phyloP scores from a whole-genome alignment of 2,113 vertebrate species.

The Arenaria interpres region DNA sequence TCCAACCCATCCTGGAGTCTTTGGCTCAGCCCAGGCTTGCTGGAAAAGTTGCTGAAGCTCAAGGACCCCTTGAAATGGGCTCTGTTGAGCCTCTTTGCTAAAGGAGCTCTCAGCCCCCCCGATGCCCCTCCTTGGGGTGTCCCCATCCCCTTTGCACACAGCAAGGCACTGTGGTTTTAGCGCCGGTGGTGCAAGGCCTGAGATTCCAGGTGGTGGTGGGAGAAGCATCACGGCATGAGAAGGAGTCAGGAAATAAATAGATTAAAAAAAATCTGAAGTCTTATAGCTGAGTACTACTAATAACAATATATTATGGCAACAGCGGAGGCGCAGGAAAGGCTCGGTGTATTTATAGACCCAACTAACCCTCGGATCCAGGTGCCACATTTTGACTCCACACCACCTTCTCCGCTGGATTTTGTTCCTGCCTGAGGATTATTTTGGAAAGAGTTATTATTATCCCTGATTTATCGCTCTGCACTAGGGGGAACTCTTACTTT shows the following conservation, averaged over 20 bases:
- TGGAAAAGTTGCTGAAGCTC: neutral
- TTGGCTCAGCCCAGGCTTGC: neutral
- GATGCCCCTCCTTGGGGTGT: neutral
- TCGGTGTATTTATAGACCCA: slow-evolving; percentile 19
- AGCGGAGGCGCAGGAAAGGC: neutral
- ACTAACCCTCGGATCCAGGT: slow-evolving; percentile 56
- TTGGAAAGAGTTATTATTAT: slow-evolving; percentile 79
- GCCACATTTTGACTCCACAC: slow-evolving; percentile 59
- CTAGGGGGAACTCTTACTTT: slow-evolving; percentile 73
- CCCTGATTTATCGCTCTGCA: slow-evolving; percentile 73
- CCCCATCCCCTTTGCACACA: neutral
- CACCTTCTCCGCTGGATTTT: slow-evolving; percentile 73
- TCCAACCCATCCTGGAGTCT: too few relatives aligned
- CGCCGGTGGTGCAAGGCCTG: neutral
- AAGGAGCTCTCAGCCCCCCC: neutral
- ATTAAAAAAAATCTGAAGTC: neutral
- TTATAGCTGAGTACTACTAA: neutral
- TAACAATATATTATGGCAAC: slow-evolving; percentile 2
- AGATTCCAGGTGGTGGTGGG: neutral
- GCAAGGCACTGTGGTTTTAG: neutral
- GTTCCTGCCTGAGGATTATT: slow-evolving; percentile 77
- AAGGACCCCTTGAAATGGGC: neutral
- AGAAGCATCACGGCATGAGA: neutral
- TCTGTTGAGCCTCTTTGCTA: neutral
- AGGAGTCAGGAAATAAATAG: neutral